phyloP scores from a whole-genome alignment of 2,113 vertebrate genomes.

The Calonectris borealis region DNA sequence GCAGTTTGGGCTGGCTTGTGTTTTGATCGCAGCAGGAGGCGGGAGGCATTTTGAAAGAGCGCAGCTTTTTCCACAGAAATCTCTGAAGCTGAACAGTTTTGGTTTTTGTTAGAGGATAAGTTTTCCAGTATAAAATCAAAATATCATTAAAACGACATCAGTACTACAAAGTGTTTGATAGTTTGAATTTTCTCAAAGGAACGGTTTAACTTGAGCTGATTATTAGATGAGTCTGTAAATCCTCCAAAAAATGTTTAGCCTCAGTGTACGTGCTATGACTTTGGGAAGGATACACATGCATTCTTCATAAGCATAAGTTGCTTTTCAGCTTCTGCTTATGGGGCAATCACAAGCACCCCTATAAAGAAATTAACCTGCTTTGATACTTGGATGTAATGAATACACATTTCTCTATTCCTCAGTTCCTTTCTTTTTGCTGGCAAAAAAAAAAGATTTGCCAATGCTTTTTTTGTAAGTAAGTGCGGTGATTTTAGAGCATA shows the following conservation, averaged over 20 bases:
- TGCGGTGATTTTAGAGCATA: not conserved
- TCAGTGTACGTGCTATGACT: not conserved
- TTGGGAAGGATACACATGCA: not conserved
- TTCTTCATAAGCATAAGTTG: not conserved
- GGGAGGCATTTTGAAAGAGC: not conserved
- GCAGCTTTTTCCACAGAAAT: not conserved
- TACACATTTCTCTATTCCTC: not conserved
- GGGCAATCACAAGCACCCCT: not conserved
- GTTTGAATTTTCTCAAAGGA: not conserved
- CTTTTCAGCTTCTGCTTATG: not conserved
- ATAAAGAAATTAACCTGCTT: not conserved
- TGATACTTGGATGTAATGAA: not conserved
- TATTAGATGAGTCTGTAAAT: not conserved
- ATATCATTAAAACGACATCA: not conserved
- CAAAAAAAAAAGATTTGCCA: not conserved
- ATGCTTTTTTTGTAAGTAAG: not conserved
- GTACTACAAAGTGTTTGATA: not conserved
- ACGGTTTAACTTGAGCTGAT: not conserved
- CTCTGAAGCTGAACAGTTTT: not conserved
- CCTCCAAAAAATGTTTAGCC: not conserved
- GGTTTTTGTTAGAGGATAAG: not conserved
- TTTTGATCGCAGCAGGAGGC: not conserved
- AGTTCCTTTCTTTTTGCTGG: not conserved
- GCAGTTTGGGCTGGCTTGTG: not conserved
- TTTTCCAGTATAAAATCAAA: not conserved